These are phyloP conservation scores for Patella pellucida DNA, from an alignment of 2,888 invertebrate species.

Conservation along the genomic window DNA sequence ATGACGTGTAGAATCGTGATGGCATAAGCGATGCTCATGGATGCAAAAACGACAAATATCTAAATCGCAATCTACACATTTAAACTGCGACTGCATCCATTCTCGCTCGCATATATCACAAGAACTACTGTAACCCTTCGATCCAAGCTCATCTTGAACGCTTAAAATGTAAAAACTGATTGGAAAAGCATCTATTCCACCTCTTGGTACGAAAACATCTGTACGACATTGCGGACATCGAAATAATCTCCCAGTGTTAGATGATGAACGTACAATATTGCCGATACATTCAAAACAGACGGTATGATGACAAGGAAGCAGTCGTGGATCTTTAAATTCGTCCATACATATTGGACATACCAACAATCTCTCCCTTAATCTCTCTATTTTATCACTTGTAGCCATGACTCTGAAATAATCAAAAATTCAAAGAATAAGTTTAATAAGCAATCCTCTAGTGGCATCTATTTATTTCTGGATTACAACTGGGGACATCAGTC, in stretches of 20 bases:
- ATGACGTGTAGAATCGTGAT: slow-evolving; percentile 38
- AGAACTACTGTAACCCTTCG: slow-evolving; percentile 48
- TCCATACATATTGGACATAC: slow-evolving; percentile 64
- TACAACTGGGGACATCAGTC: too few species aligned
- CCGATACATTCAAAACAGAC: slow-evolving; percentile 57
- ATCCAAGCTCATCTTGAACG: slow-evolving; percentile 60
- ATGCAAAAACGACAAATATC: slow-evolving; percentile 62
- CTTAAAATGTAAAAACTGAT: slow-evolving; percentile 62
- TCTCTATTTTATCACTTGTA: slow-evolving; percentile 52
- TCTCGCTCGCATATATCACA: slow-evolving; percentile 58
- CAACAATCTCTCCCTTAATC: slow-evolving; percentile 56
- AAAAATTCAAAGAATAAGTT: too few species aligned
- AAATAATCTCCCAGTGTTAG: slow-evolving; percentile 55
- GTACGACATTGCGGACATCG: slow-evolving; percentile 43
- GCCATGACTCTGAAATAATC: slow-evolving; percentile 28
- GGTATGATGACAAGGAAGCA: slow-evolving; percentile 61
- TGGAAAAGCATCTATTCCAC: slow-evolving; percentile 58
- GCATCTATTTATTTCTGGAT: too few species aligned
- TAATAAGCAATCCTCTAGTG: too few species aligned
- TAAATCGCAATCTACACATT: slow-evolving; percentile 60
- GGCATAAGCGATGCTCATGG: slow-evolving; percentile 56
- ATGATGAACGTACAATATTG: slow-evolving; percentile 50
- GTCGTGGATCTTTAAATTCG: slow-evolving; percentile 60
- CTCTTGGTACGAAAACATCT: slow-evolving; percentile 57
- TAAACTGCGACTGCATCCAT: slow-evolving; percentile 57